Conservation (phyloP, 2,797 vertebrate genomes). For the Echiichthys vipera region DNA sequence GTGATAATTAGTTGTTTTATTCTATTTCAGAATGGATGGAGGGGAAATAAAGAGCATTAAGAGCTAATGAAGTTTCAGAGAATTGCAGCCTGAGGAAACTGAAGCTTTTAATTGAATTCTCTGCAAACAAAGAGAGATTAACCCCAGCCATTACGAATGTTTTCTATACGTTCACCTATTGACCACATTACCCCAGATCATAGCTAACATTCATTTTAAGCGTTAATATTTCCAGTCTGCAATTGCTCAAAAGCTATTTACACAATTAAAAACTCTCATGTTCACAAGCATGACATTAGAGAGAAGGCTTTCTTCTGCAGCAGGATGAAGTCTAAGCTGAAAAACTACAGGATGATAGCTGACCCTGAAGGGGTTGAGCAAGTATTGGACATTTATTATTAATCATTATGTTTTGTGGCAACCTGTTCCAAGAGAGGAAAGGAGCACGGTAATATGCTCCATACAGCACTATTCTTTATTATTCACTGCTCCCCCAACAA, state of each 20-base stretch:
- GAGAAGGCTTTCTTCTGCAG: constrained; percentile 34
- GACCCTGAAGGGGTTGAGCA: constrained; percentile 68
- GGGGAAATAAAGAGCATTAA: constrained; percentile 30
- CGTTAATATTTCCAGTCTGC: background rate
- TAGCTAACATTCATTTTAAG: background rate
- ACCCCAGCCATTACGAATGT: constrained; percentile 4
- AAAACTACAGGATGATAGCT: constrained; percentile 55
- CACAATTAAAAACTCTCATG: constrained; percentile 16
- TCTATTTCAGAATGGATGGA: constrained; percentile 23
- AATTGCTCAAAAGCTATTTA: background rate
- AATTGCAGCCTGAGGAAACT: constrained; percentile 27
- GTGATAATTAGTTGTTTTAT: constrained; percentile 7
- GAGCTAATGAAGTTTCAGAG: constrained; percentile 45
- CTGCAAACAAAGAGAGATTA: constrained; percentile 39
- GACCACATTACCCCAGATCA: background rate
- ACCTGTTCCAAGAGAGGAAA: constrained; percentile 59
- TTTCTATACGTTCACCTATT: background rate
- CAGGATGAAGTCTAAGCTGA: constrained; percentile 39
- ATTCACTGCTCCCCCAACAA: constrained; percentile 64
- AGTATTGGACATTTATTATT: constrained; percentile 76
- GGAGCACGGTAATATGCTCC: constrained; percentile 52
- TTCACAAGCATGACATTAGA: background rate
- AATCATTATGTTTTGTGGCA: constrained; percentile 71
- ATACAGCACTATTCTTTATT: constrained; percentile 60
- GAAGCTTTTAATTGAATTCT: constrained; percentile 31